phyloP scores from a whole-genome alignment of 2,888 invertebrate species.

The Hemicrepidius hirtus region DNA sequence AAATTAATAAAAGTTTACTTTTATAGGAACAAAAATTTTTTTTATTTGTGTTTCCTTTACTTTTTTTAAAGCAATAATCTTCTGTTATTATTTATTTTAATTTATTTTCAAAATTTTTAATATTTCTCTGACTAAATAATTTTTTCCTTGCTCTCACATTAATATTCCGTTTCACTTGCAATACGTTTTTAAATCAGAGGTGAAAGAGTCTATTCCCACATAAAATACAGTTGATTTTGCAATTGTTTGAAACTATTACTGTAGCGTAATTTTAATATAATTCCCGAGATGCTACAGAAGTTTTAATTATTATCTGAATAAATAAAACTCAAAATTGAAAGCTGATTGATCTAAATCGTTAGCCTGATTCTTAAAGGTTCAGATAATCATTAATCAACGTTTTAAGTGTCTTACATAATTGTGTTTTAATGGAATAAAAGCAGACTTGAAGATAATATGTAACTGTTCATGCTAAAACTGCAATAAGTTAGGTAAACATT shows the following conservation, averaged over 20 bases:
- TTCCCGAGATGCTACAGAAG: background rate
- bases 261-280: conserved; percentile 35
- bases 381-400: background rate
- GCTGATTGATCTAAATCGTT: background rate
- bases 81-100: background rate
- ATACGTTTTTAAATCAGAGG: conserved; percentile 18
- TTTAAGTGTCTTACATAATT: too few relatives aligned
- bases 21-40: too few relatives aligned
- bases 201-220: conserved; percentile 42
- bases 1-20: too few relatives aligned
- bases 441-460: too few relatives aligned
- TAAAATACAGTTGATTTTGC: conserved; percentile 38
- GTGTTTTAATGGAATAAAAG: too few relatives aligned
- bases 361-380: conserved; percentile 6
- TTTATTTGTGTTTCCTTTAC: too few relatives aligned
- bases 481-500: too few relatives aligned
- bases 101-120: background rate
- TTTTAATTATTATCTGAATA: background rate
- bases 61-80: background rate
- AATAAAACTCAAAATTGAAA: background rate
- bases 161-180: conserved; percentile 42
- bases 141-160: conserved; percentile 40
- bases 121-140: background rate
- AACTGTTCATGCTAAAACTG: too few relatives aligned
- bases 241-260: conserved; percentile 37